Evolutionary conservation across 2,113 vertebrate species (phyloP).

Genomic region (Sinocyclocheilus rhinocerous): DNA sequence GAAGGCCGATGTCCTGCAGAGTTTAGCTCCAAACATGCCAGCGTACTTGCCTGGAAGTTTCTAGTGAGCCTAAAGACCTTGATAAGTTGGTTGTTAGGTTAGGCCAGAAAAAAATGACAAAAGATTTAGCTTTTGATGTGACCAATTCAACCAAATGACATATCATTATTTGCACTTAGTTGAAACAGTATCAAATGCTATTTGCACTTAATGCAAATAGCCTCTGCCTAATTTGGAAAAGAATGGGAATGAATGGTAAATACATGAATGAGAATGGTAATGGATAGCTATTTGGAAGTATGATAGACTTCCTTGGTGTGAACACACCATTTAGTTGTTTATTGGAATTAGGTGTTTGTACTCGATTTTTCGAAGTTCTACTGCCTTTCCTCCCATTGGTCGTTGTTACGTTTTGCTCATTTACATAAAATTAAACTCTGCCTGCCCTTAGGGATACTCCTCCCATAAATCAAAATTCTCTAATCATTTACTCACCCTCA

Average conservation of each 20-base stretch:
- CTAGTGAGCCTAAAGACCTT: not conserved
- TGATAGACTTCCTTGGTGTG: not conserved
- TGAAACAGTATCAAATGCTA: too few relatives aligned
- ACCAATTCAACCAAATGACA: not conserved
- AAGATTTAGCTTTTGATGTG: not conserved
- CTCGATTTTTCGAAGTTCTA: not conserved
- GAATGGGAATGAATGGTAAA: not conserved
- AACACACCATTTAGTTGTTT: not conserved
- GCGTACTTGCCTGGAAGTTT: not conserved
- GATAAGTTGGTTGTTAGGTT: not conserved
- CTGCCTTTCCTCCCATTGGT: not conserved
- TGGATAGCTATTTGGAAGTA: not conserved
- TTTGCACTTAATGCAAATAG: not conserved
- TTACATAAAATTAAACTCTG: conserved; percentile 8
- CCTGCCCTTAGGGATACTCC: not conserved
- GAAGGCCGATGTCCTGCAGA: not conserved
- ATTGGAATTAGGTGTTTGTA: not conserved
- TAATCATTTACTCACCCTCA: not conserved
- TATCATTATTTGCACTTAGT: not conserved
- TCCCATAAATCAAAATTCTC: not conserved
- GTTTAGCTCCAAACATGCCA: not conserved
- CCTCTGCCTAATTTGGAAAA: not conserved
- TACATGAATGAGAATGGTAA: not conserved
- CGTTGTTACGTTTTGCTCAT: not conserved
- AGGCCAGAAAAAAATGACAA: not conserved